Percentiles rank a stretch among this genome's conserved stretches.
phyloP scores from a whole-genome alignment of 2,888 invertebrate species.

The Loripinus fragilis region DNA sequence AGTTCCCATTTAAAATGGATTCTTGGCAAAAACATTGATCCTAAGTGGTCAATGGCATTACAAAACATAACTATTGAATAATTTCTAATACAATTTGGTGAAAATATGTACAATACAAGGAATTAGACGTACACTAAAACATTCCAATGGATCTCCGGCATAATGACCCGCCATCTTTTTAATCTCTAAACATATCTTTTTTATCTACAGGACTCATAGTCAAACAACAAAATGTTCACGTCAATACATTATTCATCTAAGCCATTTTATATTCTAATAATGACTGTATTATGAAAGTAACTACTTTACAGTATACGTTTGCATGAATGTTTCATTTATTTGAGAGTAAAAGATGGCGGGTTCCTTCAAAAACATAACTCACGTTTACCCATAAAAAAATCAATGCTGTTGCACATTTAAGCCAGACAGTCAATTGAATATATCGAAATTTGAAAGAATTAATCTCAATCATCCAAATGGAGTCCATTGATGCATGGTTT shows the following conservation, averaged over 20 bases:
- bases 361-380: background rate
- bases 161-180: constrained; percentile 81
- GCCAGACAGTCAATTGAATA: background rate
- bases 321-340: too few species aligned
- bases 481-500: constrained; percentile 62
- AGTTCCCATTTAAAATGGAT: too few species aligned
- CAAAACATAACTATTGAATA: too few species aligned
- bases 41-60: too few species aligned
- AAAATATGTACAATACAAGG: background rate
- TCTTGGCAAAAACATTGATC: too few species aligned
- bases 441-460: too few species aligned
- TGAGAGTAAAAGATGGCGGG: constrained; percentile 8
- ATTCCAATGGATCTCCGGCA: constrained; percentile 82
- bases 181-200: constrained; percentile 13
- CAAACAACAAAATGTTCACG: too few species aligned
- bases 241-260: too few species aligned
- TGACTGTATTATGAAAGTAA: too few species aligned
- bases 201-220: too few species aligned
- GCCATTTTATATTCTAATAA: too few species aligned
- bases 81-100: background rate
- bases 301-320: too few species aligned
- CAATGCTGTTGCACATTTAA: background rate
- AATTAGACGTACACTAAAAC: constrained; percentile 78
- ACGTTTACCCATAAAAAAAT: background rate
- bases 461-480: constrained; percentile 32